phyloP scores from a whole-genome alignment of 2,888 invertebrate genomes.

The Diadromus collaris region DNA sequence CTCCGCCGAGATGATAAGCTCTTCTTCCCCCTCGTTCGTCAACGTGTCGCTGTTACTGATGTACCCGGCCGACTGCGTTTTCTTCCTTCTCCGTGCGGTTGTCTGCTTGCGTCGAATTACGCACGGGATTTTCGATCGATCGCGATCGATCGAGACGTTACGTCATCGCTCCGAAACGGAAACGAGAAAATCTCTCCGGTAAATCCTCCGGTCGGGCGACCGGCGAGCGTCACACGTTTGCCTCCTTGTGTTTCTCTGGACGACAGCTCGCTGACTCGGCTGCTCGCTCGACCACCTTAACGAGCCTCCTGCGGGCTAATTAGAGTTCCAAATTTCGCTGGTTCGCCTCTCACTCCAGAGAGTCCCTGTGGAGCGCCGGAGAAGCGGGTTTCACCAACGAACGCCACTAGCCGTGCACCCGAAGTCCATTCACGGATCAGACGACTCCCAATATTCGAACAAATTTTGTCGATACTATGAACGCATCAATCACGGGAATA shows the following conservation, averaged over 20 bases:
- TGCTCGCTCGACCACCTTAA: slow-evolving; percentile 52
- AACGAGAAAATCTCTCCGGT: slow-evolving; percentile 22
- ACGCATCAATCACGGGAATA: background rate
- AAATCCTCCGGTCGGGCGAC: slow-evolving; percentile 30
- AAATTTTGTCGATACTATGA: background rate
- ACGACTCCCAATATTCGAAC: slow-evolving; percentile 1
- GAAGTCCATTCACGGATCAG: background rate
- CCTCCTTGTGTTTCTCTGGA: slow-evolving; percentile 26
- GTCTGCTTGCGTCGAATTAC: slow-evolving; percentile 23
- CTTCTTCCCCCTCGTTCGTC: slow-evolving; percentile 62
- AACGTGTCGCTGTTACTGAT: slow-evolving; percentile 66
- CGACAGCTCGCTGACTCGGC: slow-evolving; percentile 25
- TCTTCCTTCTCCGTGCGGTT: slow-evolving; percentile 27
- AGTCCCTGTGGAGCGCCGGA: slow-evolving; percentile 4
- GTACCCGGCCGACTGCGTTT: slow-evolving; percentile 58
- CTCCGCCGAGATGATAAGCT: slow-evolving; percentile 54
- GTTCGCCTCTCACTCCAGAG: slow-evolving; percentile 23
- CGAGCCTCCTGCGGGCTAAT: slow-evolving; percentile 52
- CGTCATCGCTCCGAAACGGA: slow-evolving; percentile 58
- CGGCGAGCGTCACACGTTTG: slow-evolving; percentile 20
- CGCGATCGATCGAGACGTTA: slow-evolving; percentile 42
- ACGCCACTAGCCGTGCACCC: slow-evolving; percentile 23
- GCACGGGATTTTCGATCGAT: slow-evolving; percentile 33
- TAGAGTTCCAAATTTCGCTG: slow-evolving; percentile 50
- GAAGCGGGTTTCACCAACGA: slow-evolving; percentile 38